Evolutionary conservation across 2,888 invertebrate genomes (phyloP).

Genomic region (Chrysina gloriosa): DNA sequence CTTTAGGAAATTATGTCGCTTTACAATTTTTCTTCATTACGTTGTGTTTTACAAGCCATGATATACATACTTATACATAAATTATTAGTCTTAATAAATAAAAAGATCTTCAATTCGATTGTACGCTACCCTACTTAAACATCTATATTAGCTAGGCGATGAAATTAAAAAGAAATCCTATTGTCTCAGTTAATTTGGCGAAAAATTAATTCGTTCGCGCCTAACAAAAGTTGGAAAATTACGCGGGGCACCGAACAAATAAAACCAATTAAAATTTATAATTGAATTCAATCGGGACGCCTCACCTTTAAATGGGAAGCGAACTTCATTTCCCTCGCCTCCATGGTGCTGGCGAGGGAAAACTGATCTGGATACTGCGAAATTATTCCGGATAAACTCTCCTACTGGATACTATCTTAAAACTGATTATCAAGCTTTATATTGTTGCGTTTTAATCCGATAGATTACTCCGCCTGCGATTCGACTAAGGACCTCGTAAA

Average conservation of each 20-base stretch:
- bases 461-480: conserved; percentile 1
- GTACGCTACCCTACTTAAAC: background rate
- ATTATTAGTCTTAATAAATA: too few relatives aligned
- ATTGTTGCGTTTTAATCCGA: conserved; percentile 1
- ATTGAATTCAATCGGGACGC: conserved; percentile 16
- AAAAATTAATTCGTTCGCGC: conserved; percentile 8
- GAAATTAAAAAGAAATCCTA: background rate
- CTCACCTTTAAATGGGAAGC: conserved; percentile 1
- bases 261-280: conserved; percentile 37
- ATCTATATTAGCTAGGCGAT: background rate
- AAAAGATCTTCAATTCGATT: background rate
- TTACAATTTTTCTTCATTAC: too few relatives aligned
- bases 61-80: too few relatives aligned
- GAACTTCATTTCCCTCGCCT: conserved; percentile 1
- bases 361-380: conserved; percentile 9
- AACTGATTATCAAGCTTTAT: conserved; percentile 21
- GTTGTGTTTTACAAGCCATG: too few relatives aligned
- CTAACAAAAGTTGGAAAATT: conserved; percentile 2
- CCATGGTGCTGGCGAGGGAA: conserved; percentile 3
- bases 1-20: too few relatives aligned
- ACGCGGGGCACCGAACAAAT: background rate
- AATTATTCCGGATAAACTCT: conserved; percentile 27
- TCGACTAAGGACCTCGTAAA: conserved; percentile 7
- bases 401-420: conserved; percentile 11
- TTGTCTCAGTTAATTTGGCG: background rate